Base-by-base conservation (phyloP, 2,113 vertebrate genomes). In the Menura novaehollandiae region DNA sequence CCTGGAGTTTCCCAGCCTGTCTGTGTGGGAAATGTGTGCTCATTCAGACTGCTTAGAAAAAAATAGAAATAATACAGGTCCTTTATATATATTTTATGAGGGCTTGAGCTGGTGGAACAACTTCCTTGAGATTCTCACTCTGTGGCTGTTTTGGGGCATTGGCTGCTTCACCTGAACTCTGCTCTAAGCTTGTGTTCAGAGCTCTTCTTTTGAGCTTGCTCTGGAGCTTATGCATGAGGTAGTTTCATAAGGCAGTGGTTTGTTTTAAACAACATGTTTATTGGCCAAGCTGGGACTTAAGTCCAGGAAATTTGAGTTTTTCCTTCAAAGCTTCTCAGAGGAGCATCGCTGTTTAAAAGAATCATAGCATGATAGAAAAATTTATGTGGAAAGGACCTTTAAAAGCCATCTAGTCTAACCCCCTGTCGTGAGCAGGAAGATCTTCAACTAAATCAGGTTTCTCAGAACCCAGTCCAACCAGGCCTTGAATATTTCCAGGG, bases 21-120 rank as follows among this genome's bases (percentile, higher is more conserved):
- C 63, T 64, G 16, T 1, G 0, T 8, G 22, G 30, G 3, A 3
- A 3, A 0, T 16, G 47, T n/a, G 77, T 71, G 68, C 18, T 56
- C 3, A 0, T 27, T 46, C 52, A 39, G 39, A 3, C 19, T 84
- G 30, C 39, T 58, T 44, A 79, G 53, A 56, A 82, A 43, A 22
- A 52, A 68, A 75, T 7, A 60, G 47, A 35, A 68, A 71, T 67
- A 19, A 15, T 12, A 9, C 15, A 55, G 26, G 6, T 73, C 46
- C 10, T 56, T 26, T 55, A 37, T 10, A 26, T 23, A 28, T 35
- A 3, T 88, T 39, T 73, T 43, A 62, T 77, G 71, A 77, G 30
- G n/a, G 22, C 52, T 53, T 71, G 35, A 55, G 49, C 39, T 82
- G 41, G 20, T 56, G 53, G 33, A 24, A 56, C 37, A 83, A 4